Evolutionary conservation across 2,113 vertebrate genomes (phyloP).

Genomic region (Corydoras maculifer): DNA sequence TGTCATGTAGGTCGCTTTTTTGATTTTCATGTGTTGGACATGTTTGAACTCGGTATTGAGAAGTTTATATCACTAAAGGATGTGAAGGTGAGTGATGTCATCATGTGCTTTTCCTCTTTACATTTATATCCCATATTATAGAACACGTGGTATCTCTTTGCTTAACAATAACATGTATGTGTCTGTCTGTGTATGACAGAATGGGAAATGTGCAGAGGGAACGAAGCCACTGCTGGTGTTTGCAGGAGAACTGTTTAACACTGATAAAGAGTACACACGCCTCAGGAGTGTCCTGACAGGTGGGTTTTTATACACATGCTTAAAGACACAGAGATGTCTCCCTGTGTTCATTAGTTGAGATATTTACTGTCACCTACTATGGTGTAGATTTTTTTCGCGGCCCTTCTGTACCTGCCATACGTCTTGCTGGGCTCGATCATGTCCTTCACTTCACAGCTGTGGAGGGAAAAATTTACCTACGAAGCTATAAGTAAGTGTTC

Average conservation of each 20-base stretch:
- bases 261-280: constrained; percentile 74
- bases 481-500: constrained; percentile 84
- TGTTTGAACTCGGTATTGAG: constrained; percentile 92
- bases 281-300: constrained; percentile 85
- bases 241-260: constrained; percentile 83
- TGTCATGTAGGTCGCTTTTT: constrained; percentile 81
- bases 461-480: constrained; percentile 84
- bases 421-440: constrained; percentile 87
- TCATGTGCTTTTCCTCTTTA: too few relatives aligned
- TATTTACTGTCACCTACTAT: neutral
- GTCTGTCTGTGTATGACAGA: constrained; percentile 55
- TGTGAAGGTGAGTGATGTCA: constrained; percentile 74
- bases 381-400: constrained; percentile 90
- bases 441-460: constrained; percentile 87
- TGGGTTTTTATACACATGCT: constrained; percentile 45
- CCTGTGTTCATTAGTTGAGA: too few relatives aligned
- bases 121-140: too few relatives aligned
- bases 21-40: constrained; percentile 91
- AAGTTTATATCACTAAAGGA: constrained; percentile 80
- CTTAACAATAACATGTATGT: neutral
- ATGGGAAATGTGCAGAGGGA: constrained; percentile 82
- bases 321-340: neutral
- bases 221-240: constrained; percentile 94
- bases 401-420: constrained; percentile 74
- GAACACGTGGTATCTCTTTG: too few relatives aligned